These are phyloP conservation scores for Tichodroma muraria DNA, from an alignment of 2,113 vertebrate genomes.

Conservation along the genomic window DNA sequence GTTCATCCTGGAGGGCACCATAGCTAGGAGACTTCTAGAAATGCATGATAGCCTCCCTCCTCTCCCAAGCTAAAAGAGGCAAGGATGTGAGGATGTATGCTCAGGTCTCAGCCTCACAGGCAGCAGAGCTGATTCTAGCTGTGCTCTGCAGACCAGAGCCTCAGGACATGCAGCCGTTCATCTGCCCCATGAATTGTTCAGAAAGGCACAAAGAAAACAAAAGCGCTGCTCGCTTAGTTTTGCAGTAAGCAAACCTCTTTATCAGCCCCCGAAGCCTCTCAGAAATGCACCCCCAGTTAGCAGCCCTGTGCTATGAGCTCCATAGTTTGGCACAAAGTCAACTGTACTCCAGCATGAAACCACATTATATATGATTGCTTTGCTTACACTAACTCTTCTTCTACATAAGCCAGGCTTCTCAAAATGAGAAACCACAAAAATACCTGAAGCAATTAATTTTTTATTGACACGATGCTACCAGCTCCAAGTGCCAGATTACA, in stretches of 20 bases:
- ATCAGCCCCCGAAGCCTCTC: not conserved
- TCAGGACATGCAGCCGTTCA: fast-evolving
- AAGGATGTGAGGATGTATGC: not conserved
- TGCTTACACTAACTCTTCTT: not conserved
- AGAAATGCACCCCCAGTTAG: not conserved
- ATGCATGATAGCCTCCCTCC: not conserved
- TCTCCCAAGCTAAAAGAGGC: not conserved
- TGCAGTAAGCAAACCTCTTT: not conserved
- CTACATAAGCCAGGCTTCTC: not conserved
- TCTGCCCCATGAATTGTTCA: not conserved
- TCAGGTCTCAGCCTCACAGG: not conserved
- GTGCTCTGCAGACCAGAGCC: not conserved
- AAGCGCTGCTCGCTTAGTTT: not conserved
- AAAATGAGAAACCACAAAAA: constrained; percentile 26
- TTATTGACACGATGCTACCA: constrained; percentile 6
- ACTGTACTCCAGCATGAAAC: not conserved
- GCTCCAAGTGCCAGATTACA: constrained; percentile 12
- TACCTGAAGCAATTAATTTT: constrained; percentile 41
- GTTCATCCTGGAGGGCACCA: not conserved
- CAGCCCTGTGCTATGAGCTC: not conserved
- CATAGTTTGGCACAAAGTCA: not conserved
- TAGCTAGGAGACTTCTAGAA: not conserved
- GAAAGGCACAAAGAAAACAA: not conserved
- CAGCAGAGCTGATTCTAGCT: not conserved
- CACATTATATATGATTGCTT: constrained; percentile 17